Evolutionary conservation across 1,140 invertebrate species (phyloP).

Genomic region (Drosophila tropicalis): DNA sequence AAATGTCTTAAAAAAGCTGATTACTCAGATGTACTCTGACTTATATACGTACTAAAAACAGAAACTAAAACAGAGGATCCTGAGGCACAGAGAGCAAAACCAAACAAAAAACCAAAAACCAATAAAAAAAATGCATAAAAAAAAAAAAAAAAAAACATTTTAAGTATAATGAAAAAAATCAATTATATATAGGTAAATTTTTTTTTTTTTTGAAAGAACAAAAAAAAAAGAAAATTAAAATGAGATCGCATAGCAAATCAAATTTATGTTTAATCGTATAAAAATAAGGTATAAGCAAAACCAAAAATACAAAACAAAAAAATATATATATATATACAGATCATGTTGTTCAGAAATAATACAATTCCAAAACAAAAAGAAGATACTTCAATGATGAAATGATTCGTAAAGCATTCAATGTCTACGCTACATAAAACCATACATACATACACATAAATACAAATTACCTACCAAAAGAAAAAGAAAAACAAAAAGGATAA

Average conservation of each 20-base stretch:
- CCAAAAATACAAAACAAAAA: constrained; percentile 1
- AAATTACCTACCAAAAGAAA: background rate
- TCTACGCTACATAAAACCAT: constrained; percentile 63
- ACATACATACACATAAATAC: background rate
- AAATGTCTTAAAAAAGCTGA: constrained; percentile 25
- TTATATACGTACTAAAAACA: constrained; percentile 48
- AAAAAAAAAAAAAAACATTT: constrained; percentile 40
- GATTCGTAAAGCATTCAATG: constrained; percentile 71
- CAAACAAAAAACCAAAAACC: no score
- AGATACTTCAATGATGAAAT: constrained; percentile 41
- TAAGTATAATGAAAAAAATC: constrained; percentile 52
- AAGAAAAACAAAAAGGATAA: background rate
- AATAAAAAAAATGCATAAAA: background rate
- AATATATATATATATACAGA: constrained; percentile 6
- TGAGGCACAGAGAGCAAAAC: background rate
- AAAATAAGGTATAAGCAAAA: constrained; percentile 28
- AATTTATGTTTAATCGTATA: constrained; percentile 54
- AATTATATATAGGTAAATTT: constrained; percentile 46
- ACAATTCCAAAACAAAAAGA: constrained; percentile 31
- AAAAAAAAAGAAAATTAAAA: constrained; percentile 6
- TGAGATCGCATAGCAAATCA: constrained; percentile 70
- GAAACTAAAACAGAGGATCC: background rate
- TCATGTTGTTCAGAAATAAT: constrained; percentile 32
- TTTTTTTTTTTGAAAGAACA: constrained; percentile 56
- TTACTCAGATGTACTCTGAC: constrained; percentile 58